phyloP scores from a whole-genome alignment of 1,140 invertebrate genomes.

The Globodera rostochiensis region DNA sequence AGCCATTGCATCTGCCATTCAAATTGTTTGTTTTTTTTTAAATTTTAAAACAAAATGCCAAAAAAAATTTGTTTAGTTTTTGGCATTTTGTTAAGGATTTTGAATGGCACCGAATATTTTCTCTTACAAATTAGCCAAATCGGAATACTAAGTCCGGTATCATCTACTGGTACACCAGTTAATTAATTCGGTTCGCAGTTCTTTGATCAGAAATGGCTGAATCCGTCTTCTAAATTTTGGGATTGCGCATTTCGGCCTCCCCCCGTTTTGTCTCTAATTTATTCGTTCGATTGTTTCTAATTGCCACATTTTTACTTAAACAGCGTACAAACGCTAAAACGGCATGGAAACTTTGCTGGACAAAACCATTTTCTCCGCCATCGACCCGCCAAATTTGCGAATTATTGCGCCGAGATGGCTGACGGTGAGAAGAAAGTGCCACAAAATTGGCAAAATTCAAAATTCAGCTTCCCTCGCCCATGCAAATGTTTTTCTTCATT shows the following conservation, averaged over 20 bases:
- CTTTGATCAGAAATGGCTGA: too few relatives aligned
- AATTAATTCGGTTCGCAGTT: too few relatives aligned
- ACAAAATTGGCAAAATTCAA: background rate
- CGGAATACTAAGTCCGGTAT: too few relatives aligned
- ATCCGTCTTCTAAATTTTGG: too few relatives aligned
- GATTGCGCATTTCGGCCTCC: background rate
- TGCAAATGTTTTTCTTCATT: conserved; percentile 86
- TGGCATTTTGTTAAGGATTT: background rate
- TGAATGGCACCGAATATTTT: too few relatives aligned
- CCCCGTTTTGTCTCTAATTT: background rate
- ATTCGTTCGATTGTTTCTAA: background rate
- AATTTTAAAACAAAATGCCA: background rate
- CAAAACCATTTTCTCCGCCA: conserved; percentile 32
- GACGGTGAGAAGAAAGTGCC: conserved; percentile 24
- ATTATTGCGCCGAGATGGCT: conserved; percentile 51
- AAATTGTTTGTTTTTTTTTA: background rate
- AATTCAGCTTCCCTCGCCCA: conserved; percentile 80
- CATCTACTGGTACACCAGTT: too few relatives aligned
- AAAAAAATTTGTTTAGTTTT: background rate
- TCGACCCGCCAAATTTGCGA: conserved; percentile 52
- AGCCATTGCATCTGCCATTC: background rate
- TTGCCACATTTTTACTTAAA: background rate
- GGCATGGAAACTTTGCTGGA: conserved; percentile 36
- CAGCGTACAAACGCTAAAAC: too few relatives aligned
- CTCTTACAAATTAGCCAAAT: too few relatives aligned